Evolutionary conservation across 2,113 vertebrate genomes (phyloP).

Genomic region (Dasyornis broadbenti): DNA sequence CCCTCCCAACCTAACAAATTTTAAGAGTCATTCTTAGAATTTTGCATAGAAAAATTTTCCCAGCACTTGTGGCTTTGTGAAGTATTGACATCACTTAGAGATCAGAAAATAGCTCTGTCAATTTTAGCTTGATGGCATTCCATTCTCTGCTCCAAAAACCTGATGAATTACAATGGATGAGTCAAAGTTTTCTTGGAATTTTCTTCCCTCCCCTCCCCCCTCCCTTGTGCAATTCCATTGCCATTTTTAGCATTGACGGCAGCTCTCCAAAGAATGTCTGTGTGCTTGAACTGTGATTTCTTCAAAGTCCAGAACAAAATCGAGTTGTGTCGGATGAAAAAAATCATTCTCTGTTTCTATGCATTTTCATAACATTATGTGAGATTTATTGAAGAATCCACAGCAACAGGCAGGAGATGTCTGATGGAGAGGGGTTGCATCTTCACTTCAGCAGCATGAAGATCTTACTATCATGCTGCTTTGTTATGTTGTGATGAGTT

Average conservation of each 20-base stretch:
- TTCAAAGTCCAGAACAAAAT: slow-evolving; percentile 17
- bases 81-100: slow-evolving; percentile 36
- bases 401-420: not conserved
- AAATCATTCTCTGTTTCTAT: not conserved
- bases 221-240: not conserved
- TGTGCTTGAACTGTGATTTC: not conserved
- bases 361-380: not conserved
- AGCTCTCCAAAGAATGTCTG: not conserved
- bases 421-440: not conserved
- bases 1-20: not conserved
- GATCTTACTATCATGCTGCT: not conserved
- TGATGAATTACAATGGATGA: slow-evolving; percentile 48
- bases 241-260: slow-evolving; percentile 10
- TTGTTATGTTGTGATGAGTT: not conserved
- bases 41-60: not conserved
- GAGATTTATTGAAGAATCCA: not conserved
- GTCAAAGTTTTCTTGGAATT: slow-evolving; percentile 56
- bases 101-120: slow-evolving; percentile 39
- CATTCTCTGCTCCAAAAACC: slow-evolving; percentile 52
- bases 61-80: not conserved
- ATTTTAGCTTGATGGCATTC: not conserved
- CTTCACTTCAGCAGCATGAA: not conserved
- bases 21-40: slow-evolving; percentile 7
- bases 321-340: not conserved
- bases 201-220: not conserved